Base-by-base conservation (phyloP, 2,113 vertebrate species). In the Dolichotis patagonum region DNA sequence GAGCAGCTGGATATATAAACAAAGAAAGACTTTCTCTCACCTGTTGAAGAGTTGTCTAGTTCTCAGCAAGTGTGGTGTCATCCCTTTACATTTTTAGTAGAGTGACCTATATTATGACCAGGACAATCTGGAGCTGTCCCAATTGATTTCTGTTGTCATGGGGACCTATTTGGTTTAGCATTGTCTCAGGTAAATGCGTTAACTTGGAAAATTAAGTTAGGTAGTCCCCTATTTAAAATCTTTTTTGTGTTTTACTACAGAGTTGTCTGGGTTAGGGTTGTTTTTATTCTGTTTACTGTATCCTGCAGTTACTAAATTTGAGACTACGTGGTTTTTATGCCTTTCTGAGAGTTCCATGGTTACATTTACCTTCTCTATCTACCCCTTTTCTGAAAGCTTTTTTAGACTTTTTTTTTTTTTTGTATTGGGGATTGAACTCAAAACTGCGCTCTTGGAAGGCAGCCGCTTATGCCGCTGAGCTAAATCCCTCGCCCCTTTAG, bases 191-290 rank as follows among this genome's bases (percentile, higher is more conserved):
- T 3, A 71, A 38, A 8, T 71, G 35, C 52, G 43, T 71, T 62
- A 63, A n/a, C 69, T 80, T 81, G 30, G 65, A 93, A 85, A 90
- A 46, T n/a, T 81, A 62, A 80, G 41, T 52, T 80, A 52, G 58
- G 26, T 96, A 20, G 67, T 35, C 65, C 32, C 38, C 41, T 63
- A 38, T 22, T 77, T 86, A 65, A 85, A 41, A 85, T 93, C 24
- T 80, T 69, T 63, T 81, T 63, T 96, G 52, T 85, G 52, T 90
- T 86, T 90, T 92, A 52, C 69, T 69, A 41, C 85, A 80, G 67
- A 86, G 10, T 77, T 73, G 13, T 71, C 20, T 83, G 30, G 12
- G 8, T 12, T 83, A 81, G 38, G 30, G 56, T 92, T 46, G 41
- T 56, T 63, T 95, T 88, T 82, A 87, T 38, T 28, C 62, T 86